Conservation (phyloP, 2,888 invertebrate species). For the Reticulitermes lucifugus region DNA sequence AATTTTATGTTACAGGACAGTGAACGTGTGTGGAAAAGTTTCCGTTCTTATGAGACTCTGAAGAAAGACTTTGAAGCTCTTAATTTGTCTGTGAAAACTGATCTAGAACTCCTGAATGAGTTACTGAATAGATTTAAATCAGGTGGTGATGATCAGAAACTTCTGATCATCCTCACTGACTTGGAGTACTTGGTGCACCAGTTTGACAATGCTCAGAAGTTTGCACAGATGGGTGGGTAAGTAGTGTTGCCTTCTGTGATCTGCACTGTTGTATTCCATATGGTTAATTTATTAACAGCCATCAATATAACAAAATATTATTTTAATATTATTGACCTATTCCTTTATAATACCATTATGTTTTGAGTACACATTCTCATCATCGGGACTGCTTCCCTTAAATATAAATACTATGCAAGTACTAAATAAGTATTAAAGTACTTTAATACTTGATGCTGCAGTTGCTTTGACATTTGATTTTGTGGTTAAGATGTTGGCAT, state of each 20-base stretch:
- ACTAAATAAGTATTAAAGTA: no score
- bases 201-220: slow-evolving; percentile 79
- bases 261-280: no score
- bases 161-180: slow-evolving; percentile 70
- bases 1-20: slow-evolving; percentile 57
- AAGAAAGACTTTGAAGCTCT: slow-evolving; percentile 73
- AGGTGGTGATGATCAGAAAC: slow-evolving; percentile 59
- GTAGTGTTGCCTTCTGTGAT: slow-evolving; percentile 45
- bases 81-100: slow-evolving; percentile 74
- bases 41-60: slow-evolving; percentile 72
- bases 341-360: no score
- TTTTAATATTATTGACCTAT: no score
- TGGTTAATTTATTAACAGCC: no score
- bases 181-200: slow-evolving; percentile 82
- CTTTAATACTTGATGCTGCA: no score
- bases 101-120: slow-evolving; percentile 73
- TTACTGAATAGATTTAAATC: slow-evolving; percentile 67
- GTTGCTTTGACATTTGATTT: no score
- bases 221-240: slow-evolving; percentile 73
- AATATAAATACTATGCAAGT: no score
- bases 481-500: no score
- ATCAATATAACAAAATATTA: no score
- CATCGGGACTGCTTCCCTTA: no score
- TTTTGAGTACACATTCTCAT: no score
- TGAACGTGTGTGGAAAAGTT: slow-evolving; percentile 64